Evolutionary conservation across 1,140 invertebrate species (phyloP).

Genomic region (Papilio xuthus): DNA sequence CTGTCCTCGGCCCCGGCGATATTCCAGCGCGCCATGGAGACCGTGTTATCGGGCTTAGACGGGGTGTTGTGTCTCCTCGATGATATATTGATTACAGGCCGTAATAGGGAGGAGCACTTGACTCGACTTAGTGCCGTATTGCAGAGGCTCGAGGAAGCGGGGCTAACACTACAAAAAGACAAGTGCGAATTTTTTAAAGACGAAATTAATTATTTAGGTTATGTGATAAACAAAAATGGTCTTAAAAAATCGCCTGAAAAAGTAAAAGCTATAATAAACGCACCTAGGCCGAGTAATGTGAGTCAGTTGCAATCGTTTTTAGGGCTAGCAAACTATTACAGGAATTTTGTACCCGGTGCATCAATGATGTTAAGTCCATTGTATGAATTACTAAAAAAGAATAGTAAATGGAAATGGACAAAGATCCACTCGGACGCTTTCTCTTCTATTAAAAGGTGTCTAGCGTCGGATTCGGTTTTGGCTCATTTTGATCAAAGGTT

Average conservation of each 20-base stretch:
- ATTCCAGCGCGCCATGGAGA: slow-evolving; percentile 46
- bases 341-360: slow-evolving; percentile 54
- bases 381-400: slow-evolving; percentile 49
- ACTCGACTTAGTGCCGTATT: slow-evolving; percentile 42
- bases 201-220: slow-evolving; percentile 42
- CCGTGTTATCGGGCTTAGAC: slow-evolving; percentile 42
- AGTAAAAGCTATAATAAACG: slow-evolving; percentile 46
- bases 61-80: slow-evolving; percentile 45
- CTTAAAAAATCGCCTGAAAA: slow-evolving; percentile 49
- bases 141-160: slow-evolving; percentile 42
- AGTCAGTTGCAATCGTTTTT: slow-evolving; percentile 26
- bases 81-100: slow-evolving; percentile 44
- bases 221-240: slow-evolving; percentile 46
- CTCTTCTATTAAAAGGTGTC: too few species aligned
- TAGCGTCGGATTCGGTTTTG: too few species aligned
- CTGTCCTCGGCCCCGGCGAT: slow-evolving; percentile 44
- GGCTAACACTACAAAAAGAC: slow-evolving; percentile 45
- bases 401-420: slow-evolving; percentile 28
- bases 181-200: slow-evolving; percentile 47
- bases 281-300: neutral
- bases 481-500: too few species aligned
- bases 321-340: slow-evolving; percentile 55
- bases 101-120: slow-evolving; percentile 33
- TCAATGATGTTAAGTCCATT: slow-evolving; percentile 60
- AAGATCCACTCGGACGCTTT: too few species aligned